Evolutionary conservation across 2,888 invertebrate genomes (phyloP).

Genomic region (Carcina quercana): DNA sequence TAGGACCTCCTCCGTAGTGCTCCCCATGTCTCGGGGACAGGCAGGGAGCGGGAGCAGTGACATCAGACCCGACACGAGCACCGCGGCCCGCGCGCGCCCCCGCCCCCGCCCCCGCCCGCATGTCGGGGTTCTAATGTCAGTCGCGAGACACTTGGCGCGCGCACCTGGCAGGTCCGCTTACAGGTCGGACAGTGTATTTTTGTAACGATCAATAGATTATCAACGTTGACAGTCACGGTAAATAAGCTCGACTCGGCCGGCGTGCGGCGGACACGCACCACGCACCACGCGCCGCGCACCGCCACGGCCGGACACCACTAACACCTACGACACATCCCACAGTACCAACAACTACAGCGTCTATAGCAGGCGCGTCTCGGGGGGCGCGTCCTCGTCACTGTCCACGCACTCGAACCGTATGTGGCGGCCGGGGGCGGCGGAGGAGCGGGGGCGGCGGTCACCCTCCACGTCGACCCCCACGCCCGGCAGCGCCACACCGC

Average conservation of each 20-base stretch:
- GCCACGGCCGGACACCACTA: constrained; percentile 2
- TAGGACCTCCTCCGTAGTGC: no score
- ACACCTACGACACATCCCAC: background rate
- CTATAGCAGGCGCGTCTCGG: constrained; percentile 46
- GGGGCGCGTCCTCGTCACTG: constrained; percentile 60
- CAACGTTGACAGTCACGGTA: background rate
- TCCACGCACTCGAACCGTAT: constrained; percentile 61
- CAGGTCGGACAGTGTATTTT: background rate
- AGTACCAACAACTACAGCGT: constrained; percentile 12
- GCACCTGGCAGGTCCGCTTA: background rate
- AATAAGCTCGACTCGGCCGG: background rate
- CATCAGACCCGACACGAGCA: no score
- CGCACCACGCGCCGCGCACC: constrained; percentile 4
- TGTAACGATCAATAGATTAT: background rate
- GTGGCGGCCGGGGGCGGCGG: constrained; percentile 28
- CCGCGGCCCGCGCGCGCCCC: background rate
- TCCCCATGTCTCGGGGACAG: no score
- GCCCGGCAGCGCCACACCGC: constrained; percentile 13
- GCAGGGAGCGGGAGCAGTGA: no score
- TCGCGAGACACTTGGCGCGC: background rate
- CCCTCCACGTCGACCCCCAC: constrained; percentile 20
- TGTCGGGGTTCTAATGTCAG: background rate
- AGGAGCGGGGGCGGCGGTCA: background rate
- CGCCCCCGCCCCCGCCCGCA: background rate
- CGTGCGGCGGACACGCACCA: constrained; percentile 4